Evolutionary conservation across 2,888 invertebrate species (phyloP).

Genomic region (Meghimatium bilineatum): DNA sequence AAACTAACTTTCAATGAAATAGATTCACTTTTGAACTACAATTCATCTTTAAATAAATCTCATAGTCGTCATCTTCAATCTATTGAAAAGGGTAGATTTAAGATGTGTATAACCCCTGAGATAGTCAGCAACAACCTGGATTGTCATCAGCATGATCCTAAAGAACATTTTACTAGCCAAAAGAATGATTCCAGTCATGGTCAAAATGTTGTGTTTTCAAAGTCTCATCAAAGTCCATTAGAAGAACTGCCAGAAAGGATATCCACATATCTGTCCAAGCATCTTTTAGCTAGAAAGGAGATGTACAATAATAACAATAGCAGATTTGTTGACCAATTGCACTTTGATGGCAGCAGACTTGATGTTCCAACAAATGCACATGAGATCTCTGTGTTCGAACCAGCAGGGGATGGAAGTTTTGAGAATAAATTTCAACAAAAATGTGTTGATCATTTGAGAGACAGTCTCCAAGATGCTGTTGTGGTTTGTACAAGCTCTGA

Average conservation of each 20-base stretch:
- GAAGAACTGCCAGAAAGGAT: slow-evolving; percentile 15
- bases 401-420: neutral
- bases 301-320: slow-evolving; percentile 34
- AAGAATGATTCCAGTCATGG: neutral
- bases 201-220: neutral
- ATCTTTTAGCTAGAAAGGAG: neutral
- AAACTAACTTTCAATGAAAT: slow-evolving; percentile 28
- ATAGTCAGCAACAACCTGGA: neutral
- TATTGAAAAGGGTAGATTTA: neutral
- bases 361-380: neutral
- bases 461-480: neutral
- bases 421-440: no score
- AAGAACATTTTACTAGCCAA: neutral
- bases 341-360: neutral
- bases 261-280: slow-evolving; percentile 24
- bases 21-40: slow-evolving; percentile 12
- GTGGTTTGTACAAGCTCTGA: neutral
- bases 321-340: neutral
- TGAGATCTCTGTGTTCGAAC: neutral
- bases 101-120: neutral
- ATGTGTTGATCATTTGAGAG: neutral
- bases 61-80: neutral
- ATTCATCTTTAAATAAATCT: neutral
- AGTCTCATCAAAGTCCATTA: neutral
- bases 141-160: slow-evolving; percentile 3